Conservation (phyloP, 2,888 invertebrate species). For the Archips crataeganus region DNA sequence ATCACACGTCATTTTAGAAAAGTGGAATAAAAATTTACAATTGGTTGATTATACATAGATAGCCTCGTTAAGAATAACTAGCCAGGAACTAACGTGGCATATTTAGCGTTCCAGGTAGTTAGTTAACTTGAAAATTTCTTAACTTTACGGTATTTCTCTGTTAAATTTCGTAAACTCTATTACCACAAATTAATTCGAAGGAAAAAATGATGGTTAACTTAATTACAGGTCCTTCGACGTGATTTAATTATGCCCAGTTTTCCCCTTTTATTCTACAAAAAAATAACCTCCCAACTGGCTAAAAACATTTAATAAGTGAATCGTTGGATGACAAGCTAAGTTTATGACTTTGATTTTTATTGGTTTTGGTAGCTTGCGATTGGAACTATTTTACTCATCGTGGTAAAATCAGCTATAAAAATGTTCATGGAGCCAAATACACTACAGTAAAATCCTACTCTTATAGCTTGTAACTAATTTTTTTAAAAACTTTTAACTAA, state of each 20-base stretch:
- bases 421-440: background rate
- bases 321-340: background rate
- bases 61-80: too few species aligned
- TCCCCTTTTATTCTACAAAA: conserved; percentile 3
- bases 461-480: too few species aligned
- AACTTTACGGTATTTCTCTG: background rate
- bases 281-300: background rate
- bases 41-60: too few species aligned
- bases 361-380: background rate
- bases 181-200: background rate
- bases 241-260: conserved; percentile 15
- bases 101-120: background rate
- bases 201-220: background rate
- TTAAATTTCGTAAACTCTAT: background rate
- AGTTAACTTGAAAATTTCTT: background rate
- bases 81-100: background rate
- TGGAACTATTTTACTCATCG: background rate
- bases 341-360: background rate
- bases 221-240: conserved; percentile 6
- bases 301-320: background rate
- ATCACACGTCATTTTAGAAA: too few species aligned
- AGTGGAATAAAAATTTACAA: too few species aligned
- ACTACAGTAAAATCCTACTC: too few species aligned
- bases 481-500: too few species aligned
- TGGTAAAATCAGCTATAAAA: background rate